A percentile compares a stretch with the other conserved stretches of the same genome.
Evolutionary conservation across 1,140 invertebrate species (phyloP).

Genomic region (Chymomyza costata): DNA sequence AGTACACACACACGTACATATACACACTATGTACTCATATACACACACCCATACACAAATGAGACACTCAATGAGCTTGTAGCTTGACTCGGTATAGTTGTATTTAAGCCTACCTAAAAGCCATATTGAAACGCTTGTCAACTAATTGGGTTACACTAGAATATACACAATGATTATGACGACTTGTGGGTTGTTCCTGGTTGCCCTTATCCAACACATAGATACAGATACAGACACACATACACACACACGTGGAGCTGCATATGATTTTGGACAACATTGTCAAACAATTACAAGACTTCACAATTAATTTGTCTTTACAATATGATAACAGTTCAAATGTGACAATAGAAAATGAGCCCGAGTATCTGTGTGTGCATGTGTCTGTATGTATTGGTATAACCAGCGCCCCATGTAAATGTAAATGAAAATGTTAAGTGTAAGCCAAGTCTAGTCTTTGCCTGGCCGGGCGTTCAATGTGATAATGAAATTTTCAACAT

Average conservation of each 20-base stretch:
- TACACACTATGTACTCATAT: no score
- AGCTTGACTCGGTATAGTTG: background rate
- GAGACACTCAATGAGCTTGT: background rate
- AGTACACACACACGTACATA: no score
- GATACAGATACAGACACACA: background rate
- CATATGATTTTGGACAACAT: constrained; percentile 33
- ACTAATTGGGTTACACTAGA: constrained; percentile 50
- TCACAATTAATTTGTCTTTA: constrained; percentile 59
- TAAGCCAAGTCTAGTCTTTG: background rate
- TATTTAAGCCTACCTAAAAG: background rate
- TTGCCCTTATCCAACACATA: background rate
- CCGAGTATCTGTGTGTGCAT: background rate
- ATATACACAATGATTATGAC: constrained; percentile 39
- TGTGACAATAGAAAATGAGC: constrained; percentile 20
- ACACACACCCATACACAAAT: background rate
- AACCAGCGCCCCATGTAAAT: constrained; percentile 14
- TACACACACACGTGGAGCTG: background rate
- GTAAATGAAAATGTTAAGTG: constrained; percentile 25
- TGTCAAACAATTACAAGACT: constrained; percentile 63
- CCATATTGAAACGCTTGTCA: constrained; percentile 41
- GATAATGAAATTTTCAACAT: constrained; percentile 33
- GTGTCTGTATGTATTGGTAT: background rate
- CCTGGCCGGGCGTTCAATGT: constrained; percentile 7
- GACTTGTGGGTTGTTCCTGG: constrained; percentile 10
- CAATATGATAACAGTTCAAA: constrained; percentile 37